Conservation (phyloP, 2,888 invertebrate species). For the Mythimna impura region DNA sequence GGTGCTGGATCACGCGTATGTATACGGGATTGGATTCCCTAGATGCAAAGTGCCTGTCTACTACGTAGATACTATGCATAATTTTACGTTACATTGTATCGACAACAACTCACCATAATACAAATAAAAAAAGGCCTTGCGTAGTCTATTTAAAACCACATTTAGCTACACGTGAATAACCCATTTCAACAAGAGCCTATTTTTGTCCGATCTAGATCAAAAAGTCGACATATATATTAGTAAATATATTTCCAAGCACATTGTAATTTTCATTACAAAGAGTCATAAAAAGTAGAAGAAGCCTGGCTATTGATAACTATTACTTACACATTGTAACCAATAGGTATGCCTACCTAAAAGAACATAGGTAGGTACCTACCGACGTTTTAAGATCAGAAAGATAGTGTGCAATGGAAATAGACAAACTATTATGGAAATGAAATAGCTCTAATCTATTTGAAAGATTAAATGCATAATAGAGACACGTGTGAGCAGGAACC, state of each 20-base stretch:
- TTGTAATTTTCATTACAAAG: constrained; percentile 29
- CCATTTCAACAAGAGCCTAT: constrained; percentile 23
- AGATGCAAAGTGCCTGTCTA: not conserved
- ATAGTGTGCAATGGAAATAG: constrained; percentile 35
- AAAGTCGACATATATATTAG: constrained; percentile 20
- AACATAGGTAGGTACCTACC: not conserved
- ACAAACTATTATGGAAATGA: constrained; percentile 16
- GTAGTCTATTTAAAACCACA: constrained; percentile 26
- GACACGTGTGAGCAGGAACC: constrained; percentile 53
- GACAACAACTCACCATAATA: constrained; percentile 19
- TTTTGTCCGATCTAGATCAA: constrained; percentile 41
- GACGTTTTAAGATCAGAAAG: constrained; percentile 37
- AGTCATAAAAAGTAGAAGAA: not conserved
- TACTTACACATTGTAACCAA: constrained; percentile 9
- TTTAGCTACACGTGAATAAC: constrained; percentile 20
- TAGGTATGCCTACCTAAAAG: not conserved
- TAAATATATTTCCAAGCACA: not conserved
- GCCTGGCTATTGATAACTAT: not conserved
- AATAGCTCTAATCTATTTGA: constrained; percentile 20
- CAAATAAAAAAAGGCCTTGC: constrained; percentile 29
- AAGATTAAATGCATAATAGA: constrained; percentile 25
- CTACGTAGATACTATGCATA: constrained; percentile 5
- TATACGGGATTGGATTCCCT: no score
- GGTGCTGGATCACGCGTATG: no score
- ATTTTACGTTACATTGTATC: constrained; percentile 21